Percentiles rank a stretch among this genome's conserved stretches.
These are phyloP conservation scores for Takifugu flavidus DNA, from an alignment of 2,113 vertebrate genomes.

Conservation along the genomic window DNA sequence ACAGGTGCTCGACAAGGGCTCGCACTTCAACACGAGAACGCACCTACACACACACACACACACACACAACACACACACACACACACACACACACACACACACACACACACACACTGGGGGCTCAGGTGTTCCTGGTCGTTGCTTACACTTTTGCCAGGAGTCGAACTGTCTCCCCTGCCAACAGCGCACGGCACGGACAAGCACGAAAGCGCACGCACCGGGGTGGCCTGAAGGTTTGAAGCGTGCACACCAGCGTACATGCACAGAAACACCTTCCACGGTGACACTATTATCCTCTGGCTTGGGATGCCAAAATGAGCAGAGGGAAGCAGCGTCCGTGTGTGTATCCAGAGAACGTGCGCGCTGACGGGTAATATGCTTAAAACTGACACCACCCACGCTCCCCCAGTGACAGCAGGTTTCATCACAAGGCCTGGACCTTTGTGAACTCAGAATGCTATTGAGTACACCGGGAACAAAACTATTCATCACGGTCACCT, in stretches of 20 bases:
- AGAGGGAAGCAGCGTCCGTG: conserved; percentile 21
- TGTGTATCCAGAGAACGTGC: conserved; percentile 1
- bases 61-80: conserved; percentile 1
- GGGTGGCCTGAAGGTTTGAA: conserved; percentile 32
- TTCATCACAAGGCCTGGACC: conserved; percentile 56
- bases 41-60: conserved; percentile 20
- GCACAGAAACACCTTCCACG: conserved; percentile 40
- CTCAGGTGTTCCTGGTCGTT: conserved; percentile 62
- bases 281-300: conserved; percentile 53
- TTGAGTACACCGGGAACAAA: conserved; percentile 51
- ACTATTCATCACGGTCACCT: conserved; percentile 50
- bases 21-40: conserved; percentile 40
- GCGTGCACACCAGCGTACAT: conserved; percentile 6
- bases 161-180: conserved; percentile 50
- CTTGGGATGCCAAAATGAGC: conserved; percentile 54
- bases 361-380: conserved; percentile 59
- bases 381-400: conserved; percentile 62
- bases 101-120: conserved; percentile 23
- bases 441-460: conserved; percentile 46
- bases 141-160: conserved; percentile 55
- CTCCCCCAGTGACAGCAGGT: conserved; percentile 55
- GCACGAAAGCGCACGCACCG: conserved; percentile 24
- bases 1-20: conserved; percentile 46
- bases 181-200: conserved; percentile 33
- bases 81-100: conserved; percentile 7